Base-by-base conservation (phyloP, 1,140 invertebrate species). In the Drosophila eugracilis region DNA sequence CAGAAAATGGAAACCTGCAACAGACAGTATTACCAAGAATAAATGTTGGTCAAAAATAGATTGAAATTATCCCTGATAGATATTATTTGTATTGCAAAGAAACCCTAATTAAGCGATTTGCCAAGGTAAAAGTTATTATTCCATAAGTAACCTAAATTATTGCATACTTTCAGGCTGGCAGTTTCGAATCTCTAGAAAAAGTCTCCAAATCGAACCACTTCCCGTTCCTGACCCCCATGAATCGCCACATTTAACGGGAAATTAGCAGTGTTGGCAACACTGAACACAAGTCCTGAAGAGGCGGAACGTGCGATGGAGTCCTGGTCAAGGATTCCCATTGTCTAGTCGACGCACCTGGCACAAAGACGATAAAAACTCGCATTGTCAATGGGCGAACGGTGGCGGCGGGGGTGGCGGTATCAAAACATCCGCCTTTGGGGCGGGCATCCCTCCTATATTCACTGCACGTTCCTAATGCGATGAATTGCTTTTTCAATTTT, bases 401-500 rank as follows among this genome's bases (percentile, higher is more conserved):
- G 48, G 14, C n/a, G 41, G 19, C 0, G 53, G n/a, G 5, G n/a
- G 17, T 17, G n/a, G 21, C 10, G 26, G 10, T 41, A 53, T 41
- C 50, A 69, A 55, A 75, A 49, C 54, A 45, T 37, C 48, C 53
- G 52, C 39, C 24, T 4, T 12, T 28, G 15, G 24, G 14, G 14
- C 14, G 3, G 7, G 6, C n/a, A 5, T 15, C 32, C 50, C 50
- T 10, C 17, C 75, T 53, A 52, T 26, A 83, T 80, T 81, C 78
- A 76, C 50, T 80, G 73, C 77, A 80, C 78, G 73, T 80, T 75
- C 50, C 75, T 78, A 84, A 78, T 84, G 79, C 75, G 71, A 84
- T 84, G 79, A 84, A 85, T 85, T 85, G 79, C 79, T 83, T 83
- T 84, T 84, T 84, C 78, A 84, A 84, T 85, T 85, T 85, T 84